A percentile compares a stretch with the other conserved stretches of the same genome.
These are phyloP conservation scores for Aricia artaxerxes DNA, from an alignment of 2,888 invertebrate species.

Conservation along the genomic window DNA sequence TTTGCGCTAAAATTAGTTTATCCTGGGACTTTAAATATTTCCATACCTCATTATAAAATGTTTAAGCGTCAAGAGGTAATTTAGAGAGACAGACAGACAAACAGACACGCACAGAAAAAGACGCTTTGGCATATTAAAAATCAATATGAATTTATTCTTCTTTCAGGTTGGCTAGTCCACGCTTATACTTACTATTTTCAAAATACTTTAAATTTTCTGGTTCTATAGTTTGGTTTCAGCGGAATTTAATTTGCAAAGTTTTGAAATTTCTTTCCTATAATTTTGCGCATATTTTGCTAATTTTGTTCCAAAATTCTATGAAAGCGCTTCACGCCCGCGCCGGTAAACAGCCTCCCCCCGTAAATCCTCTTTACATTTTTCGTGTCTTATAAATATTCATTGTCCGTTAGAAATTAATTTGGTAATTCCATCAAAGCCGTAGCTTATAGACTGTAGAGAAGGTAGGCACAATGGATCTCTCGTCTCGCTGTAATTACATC, in stretches of 20 bases:
- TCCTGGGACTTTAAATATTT: not conserved
- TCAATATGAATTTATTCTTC: no score
- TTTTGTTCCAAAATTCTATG: not conserved
- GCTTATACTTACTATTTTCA: not conserved
- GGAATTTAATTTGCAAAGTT: not conserved
- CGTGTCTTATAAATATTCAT: constrained; percentile 26
- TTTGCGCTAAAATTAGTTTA: no score
- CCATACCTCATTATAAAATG: not conserved
- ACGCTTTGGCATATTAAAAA: no score
- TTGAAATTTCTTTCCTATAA: not conserved
- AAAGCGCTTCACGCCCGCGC: not conserved
- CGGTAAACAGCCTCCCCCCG: not conserved
- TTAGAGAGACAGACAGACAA: no score
- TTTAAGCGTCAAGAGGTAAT: no score
- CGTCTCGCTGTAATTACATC: constrained; percentile 4
- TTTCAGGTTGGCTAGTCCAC: not conserved
- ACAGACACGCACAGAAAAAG: no score
- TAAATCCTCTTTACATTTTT: constrained; percentile 2
- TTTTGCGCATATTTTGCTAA: constrained; percentile 1
- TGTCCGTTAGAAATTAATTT: constrained; percentile 24
- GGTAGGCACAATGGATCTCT: constrained; percentile 9
- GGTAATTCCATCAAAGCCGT: constrained; percentile 23
- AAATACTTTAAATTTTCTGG: not conserved
- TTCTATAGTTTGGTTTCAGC: not conserved
- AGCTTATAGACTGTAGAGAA: constrained; percentile 12